A percentile compares a stretch with the other conserved stretches of the same genome.
phyloP scores from a whole-genome alignment of 2,113 vertebrate genomes.

The Bubo scandiacus region DNA sequence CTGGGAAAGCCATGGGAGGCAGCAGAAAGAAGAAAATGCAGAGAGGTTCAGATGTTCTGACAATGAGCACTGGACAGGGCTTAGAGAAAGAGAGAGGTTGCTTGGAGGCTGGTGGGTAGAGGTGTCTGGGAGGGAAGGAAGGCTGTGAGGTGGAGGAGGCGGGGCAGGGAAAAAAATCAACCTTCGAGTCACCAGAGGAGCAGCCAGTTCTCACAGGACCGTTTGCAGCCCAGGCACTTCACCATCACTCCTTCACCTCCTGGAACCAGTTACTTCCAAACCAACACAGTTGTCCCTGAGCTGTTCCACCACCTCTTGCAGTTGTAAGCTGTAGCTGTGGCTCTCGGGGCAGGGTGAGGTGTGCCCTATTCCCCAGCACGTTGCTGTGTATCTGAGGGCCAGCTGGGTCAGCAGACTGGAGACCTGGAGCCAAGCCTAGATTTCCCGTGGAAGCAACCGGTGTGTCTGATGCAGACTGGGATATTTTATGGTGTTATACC shows the following conservation, averaged over 20 bases:
- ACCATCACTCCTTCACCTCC: not conserved
- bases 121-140: not conserved
- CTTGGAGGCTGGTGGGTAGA: not conserved
- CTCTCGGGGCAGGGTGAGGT: fast-evolving
- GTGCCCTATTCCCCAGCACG: not conserved
- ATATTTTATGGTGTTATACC: not conserved
- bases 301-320: not conserved
- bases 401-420: not conserved
- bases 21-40: not conserved
- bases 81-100: too few relatives aligned
- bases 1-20: not conserved
- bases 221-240: not conserved
- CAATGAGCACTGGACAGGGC: not conserved
- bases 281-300: not conserved
- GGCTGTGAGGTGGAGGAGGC: not conserved
- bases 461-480: not conserved
- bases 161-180: not conserved
- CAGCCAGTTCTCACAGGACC: not conserved
- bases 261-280: not conserved
- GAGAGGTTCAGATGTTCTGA: not conserved
- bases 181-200: not conserved
- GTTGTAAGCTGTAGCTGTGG: not conserved
- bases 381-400: not conserved
- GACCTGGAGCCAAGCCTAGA: not conserved
- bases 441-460: not conserved